phyloP scores from a whole-genome alignment of 2,797 vertebrate genomes.

The Tamandua tetradactyla region DNA sequence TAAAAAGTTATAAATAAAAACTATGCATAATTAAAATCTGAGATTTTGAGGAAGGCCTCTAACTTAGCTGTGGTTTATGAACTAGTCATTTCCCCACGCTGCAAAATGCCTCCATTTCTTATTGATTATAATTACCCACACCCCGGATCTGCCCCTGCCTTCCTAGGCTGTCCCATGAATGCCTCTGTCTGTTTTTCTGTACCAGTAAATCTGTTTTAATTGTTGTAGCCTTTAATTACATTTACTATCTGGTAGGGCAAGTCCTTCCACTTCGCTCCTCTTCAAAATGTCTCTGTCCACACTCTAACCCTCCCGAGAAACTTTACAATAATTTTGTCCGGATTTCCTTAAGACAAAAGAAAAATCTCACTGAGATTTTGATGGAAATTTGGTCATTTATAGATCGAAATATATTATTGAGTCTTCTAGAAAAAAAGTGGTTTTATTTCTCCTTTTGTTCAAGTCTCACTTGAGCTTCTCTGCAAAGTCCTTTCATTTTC shows the following conservation, averaged over 20 bases:
- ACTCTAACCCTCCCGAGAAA: background rate
- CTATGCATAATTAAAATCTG: background rate
- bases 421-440: slow-evolving; percentile 7
- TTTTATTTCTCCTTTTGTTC: background rate
- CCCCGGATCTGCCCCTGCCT: background rate
- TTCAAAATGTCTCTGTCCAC: background rate
- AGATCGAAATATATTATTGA: background rate
- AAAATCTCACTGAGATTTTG: background rate
- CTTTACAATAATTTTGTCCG: background rate
- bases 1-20: slow-evolving; percentile 42
- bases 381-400: background rate
- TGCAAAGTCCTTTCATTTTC: slow-evolving; percentile 18
- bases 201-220: background rate
- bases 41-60: background rate
- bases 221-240: slow-evolving; percentile 24
- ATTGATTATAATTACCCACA: background rate
- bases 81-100: background rate
- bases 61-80: background rate
- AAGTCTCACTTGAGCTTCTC: slow-evolving; percentile 23
- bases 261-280: background rate
- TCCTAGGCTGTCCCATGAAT: background rate
- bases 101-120: background rate
- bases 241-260: background rate
- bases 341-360: slow-evolving; percentile 12
- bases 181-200: slow-evolving; percentile 34